Base-by-base conservation (phyloP, 2,113 vertebrate genomes). In the Tautogolabrus adspersus region DNA sequence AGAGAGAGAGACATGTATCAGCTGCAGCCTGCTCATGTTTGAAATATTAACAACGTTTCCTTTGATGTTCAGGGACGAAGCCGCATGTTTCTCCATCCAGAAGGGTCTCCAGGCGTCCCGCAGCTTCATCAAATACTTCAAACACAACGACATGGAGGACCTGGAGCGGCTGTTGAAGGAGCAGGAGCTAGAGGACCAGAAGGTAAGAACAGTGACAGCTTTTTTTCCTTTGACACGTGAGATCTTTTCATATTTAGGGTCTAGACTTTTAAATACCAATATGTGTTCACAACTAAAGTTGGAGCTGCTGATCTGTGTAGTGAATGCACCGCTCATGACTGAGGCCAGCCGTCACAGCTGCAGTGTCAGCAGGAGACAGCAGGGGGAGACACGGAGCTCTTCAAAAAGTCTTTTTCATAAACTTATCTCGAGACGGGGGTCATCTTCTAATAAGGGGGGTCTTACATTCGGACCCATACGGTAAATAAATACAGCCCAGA, bases 1-100 rank as follows among this genome's bases (percentile, higher is more conserved):
- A 16, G 7, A 44, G 10, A 44, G 42, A 44, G 42, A 44, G 8
- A 54, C 23, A 0, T 3, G 5, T 3, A 12, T 7, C 21, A 13
- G 3, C 18, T 26, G 10, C n/a, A 46, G 5, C 51, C 42, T 59
- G 60, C 13, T 5, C 2, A 15, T 52, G 22, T 10, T 18, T 47
- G 18, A 15, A 47, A 47, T 15, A 16, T 47, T 47, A 18, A 16
- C 15, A 13, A 6, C 15, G 46, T 47, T 47, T 4, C 3, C 1
- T 1, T 22, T 15, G 10, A 37, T 82, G 30, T 86, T 12, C 93
- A 99, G 98, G 84, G 98, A 99, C 88, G 96, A 96, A 87, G 96
- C 96, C 0, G 96, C 97, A 1, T 99, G 97, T 86, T 99, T 99
- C 85, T 95, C 98, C 75, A 98, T 99, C 93, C 98, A 99, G 93